phyloP scores from a whole-genome alignment of 2,113 vertebrate species.

The Chiloscyllium plagiosum region DNA sequence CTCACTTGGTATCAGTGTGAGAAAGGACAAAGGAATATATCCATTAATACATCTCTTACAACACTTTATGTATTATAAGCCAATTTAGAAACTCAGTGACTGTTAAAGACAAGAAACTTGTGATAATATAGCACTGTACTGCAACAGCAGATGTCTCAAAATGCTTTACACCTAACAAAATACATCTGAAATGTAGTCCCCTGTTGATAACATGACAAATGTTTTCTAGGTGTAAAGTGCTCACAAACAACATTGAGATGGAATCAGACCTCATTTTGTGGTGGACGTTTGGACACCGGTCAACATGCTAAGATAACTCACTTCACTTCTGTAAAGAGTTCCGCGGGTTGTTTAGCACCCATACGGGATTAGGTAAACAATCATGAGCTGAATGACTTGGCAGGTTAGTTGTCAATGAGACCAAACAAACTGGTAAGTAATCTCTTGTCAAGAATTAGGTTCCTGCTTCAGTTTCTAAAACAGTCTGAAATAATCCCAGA shows the following conservation, averaged over 20 bases:
- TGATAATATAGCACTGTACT: neutral
- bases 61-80: neutral
- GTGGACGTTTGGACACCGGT: neutral
- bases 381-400: neutral
- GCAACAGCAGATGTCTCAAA: neutral
- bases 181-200: no score
- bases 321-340: neutral
- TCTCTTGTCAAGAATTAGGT: neutral
- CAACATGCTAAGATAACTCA: neutral
- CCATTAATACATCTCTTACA: neutral
- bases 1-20: no score
- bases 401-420: neutral
- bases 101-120: neutral
- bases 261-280: neutral
- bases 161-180: neutral
- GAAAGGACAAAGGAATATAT: neutral
- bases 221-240: neutral
- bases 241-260: neutral
- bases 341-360: neutral
- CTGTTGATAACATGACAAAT: no score
- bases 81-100: no score
- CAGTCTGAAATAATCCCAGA: neutral
- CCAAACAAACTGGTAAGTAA: neutral
- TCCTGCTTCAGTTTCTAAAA: neutral
- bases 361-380: no score